A percentile compares a stretch with the other conserved stretches of the same genome.
These are phyloP conservation scores for Protomyctophum bolini DNA, from an alignment of 2,113 vertebrate genomes.

Conservation along the genomic window DNA sequence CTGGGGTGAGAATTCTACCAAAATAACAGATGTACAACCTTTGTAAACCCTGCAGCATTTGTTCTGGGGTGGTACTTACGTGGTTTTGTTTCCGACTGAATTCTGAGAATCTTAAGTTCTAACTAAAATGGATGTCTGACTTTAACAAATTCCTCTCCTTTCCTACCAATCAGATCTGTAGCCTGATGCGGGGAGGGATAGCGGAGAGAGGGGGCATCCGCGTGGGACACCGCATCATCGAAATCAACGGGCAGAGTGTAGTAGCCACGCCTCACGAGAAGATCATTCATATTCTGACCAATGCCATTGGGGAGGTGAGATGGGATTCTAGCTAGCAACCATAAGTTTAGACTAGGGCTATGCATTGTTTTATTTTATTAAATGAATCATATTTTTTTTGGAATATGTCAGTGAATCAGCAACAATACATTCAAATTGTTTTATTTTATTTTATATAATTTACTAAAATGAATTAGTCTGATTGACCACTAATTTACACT, in stretches of 20 bases:
- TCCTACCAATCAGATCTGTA: slow-evolving; percentile 86
- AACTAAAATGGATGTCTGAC: too few species aligned
- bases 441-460: neutral
- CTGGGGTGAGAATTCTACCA: too few species aligned
- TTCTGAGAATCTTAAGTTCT: too few species aligned
- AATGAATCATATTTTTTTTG: neutral
- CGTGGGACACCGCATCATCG: slow-evolving; percentile 96
- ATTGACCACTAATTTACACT: too few species aligned
- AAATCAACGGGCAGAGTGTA: slow-evolving; percentile 96
- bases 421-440: neutral
- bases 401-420: neutral
- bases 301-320: slow-evolving; percentile 88
- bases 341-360: neutral
- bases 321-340: neutral
- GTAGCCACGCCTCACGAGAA: slow-evolving; percentile 91
- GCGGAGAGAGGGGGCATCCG: slow-evolving; percentile 93
- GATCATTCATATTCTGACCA: slow-evolving; percentile 89
- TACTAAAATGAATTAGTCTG: too few species aligned
- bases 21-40: too few species aligned
- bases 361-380: too few species aligned
- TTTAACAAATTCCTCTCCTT: too few species aligned
- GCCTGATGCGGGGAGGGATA: slow-evolving; percentile 93
- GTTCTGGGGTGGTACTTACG: too few species aligned
- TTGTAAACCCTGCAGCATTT: too few species aligned
- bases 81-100: too few species aligned